phyloP scores from a whole-genome alignment of 2,888 invertebrate genomes.

The Alviniconcha strummeri region DNA sequence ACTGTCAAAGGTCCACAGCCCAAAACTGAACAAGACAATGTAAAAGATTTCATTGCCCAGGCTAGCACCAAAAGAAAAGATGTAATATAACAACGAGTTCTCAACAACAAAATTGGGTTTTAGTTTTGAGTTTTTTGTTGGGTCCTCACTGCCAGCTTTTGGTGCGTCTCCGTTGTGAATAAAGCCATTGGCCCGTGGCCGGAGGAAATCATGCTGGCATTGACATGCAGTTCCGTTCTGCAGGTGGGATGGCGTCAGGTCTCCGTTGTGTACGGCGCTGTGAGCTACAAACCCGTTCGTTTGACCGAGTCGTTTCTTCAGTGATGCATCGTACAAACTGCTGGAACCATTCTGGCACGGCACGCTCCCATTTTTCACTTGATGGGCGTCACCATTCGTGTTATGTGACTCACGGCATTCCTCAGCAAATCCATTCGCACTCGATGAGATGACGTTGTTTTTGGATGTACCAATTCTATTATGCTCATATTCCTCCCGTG shows the following conservation, averaged over 20 bases:
- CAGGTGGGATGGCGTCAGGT: background rate
- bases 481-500: background rate
- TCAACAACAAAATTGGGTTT: conserved; percentile 46
- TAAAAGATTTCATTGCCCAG: conserved; percentile 94
- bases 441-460: background rate
- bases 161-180: conserved; percentile 10
- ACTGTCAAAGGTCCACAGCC: conserved; percentile 95
- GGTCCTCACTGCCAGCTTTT: conserved; percentile 9
- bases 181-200: conserved; percentile 5
- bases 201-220: background rate
- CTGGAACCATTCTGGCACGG: conserved; percentile 10
- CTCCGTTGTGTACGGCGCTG: background rate
- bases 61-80: conserved; percentile 89
- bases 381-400: background rate
- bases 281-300: conserved; percentile 20
- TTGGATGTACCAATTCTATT: conserved; percentile 6
- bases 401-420: conserved; percentile 11
- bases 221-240: conserved; percentile 29
- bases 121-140: background rate
- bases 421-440: background rate
- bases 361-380: conserved; percentile 14
- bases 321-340: background rate
- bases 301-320: background rate
- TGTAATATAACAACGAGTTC: conserved; percentile 83
- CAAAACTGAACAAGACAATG: conserved; percentile 91